Evolutionary conservation across 2,113 vertebrate species (phyloP), one percentile per base, ranked within the genome.

Genomic region (Centropus unirufus): DNA sequence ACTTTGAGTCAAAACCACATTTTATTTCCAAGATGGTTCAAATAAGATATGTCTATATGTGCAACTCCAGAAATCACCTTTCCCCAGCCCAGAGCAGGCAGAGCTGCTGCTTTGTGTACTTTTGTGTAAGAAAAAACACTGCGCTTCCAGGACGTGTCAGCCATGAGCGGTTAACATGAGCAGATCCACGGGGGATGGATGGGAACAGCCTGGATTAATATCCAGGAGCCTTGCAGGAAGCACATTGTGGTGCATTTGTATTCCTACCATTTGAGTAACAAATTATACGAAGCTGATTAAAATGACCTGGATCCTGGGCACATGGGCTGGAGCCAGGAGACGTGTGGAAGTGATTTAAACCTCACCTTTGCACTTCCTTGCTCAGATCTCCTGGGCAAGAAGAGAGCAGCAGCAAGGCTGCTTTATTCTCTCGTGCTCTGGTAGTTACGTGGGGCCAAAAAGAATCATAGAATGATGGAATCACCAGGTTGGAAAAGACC

Each of bases 281-380:
- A 91, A 84, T 96, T 79, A 69, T 66, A 82, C 61, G 74, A 93
- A 92, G 82, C 85, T 92, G 88, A 72, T 92, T 95, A 87, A 95
- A 92, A 92, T 89, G 16, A 66, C 87, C 81, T 82, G 78, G 57
- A 61, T 91, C 47, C 47, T 68, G 78, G 69, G 52, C 73, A 47
- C 62, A 40, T 72, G 82, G 54, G 32, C 39, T 70, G 74, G 66
- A 89, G 89, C 77, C 69, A 70, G 57, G 74, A 81, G 69, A 42
- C 4, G 81, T 72, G 61, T 87, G 90, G 66, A 82, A 76, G 49
- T 76, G 69, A 76, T 94, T 89, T 88, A 80, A 93, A 91, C 69
- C 67, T 91, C 76, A 67, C 83, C 63, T 92, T 77, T 70, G 39
- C 67, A 29, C 42, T 93, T 88, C 46, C 22, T 62, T 79, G 72